Evolutionary conservation across 2,797 vertebrate genomes (phyloP).

Genomic region (Neosilurus mollespiculum): DNA sequence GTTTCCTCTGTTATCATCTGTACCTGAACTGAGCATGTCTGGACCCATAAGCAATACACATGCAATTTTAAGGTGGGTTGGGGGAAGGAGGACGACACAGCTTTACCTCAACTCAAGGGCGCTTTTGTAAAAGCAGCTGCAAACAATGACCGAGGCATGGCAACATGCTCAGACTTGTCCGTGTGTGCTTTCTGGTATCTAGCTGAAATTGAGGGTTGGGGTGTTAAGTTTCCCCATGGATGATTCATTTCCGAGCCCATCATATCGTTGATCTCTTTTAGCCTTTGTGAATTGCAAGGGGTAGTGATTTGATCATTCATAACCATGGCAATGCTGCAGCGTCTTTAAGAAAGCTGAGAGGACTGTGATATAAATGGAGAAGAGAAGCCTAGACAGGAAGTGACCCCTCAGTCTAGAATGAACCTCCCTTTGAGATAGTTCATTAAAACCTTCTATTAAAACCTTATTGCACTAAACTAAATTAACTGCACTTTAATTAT

Average conservation of each 20-base stretch:
- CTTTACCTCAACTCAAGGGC: constrained; percentile 25
- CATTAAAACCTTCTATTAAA: constrained; percentile 42
- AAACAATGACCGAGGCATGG: constrained; percentile 40
- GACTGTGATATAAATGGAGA: constrained; percentile 9
- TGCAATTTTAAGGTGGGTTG: constrained; percentile 35
- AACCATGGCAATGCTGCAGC: constrained; percentile 22
- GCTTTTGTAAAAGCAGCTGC: constrained; percentile 28
- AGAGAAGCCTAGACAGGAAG: background rate
- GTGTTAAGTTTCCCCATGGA: constrained; percentile 46
- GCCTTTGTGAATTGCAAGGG: constrained; percentile 29
- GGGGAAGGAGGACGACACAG: constrained; percentile 25
- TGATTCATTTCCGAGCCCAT: constrained; percentile 36
- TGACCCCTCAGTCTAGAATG: constrained; percentile 16
- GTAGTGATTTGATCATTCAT: constrained; percentile 49
- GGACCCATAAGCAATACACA: constrained; percentile 12
- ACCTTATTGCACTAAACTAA: constrained; percentile 41
- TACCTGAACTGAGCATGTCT: constrained; percentile 35
- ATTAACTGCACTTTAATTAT: constrained; percentile 38
- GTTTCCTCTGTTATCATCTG: constrained; percentile 45
- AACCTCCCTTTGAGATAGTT: constrained; percentile 40
- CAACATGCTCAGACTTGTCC: constrained; percentile 50
- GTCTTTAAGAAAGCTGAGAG: background rate
- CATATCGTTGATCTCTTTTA: constrained; percentile 45
- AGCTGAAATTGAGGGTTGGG: constrained; percentile 44
- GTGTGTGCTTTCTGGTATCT: constrained; percentile 27